Evolutionary conservation across 2,888 invertebrate genomes (phyloP).

Genomic region (Leptinotarsa juncta): DNA sequence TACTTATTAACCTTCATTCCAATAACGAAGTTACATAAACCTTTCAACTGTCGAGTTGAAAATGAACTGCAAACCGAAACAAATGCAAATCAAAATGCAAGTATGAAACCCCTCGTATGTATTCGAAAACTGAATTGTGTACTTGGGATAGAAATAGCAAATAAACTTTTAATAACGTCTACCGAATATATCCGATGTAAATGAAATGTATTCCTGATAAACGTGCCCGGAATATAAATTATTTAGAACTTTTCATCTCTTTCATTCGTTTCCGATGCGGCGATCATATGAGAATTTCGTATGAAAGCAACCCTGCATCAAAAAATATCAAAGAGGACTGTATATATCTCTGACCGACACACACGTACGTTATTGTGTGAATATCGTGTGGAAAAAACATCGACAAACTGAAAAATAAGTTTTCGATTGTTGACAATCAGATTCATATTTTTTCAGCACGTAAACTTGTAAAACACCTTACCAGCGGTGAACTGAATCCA

Average conservation of each 20-base stretch:
- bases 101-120: too few species aligned
- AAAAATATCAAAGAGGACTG: slow-evolving; percentile 23
- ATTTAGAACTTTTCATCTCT: slow-evolving; percentile 30
- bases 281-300: slow-evolving; percentile 25
- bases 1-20: too few species aligned
- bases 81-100: too few species aligned
- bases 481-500: too few species aligned
- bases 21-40: too few species aligned
- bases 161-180: slow-evolving; percentile 36
- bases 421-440: background rate
- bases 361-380: background rate
- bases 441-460: background rate
- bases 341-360: background rate
- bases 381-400: background rate
- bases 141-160: slow-evolving; percentile 12
- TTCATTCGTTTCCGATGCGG: slow-evolving; percentile 21
- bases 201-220: slow-evolving; percentile 36
- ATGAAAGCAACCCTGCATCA: slow-evolving; percentile 8
- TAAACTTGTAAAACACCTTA: background rate
- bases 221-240: slow-evolving; percentile 32
- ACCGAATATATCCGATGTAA: slow-evolving; percentile 33
- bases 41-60: too few species aligned
- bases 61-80: too few species aligned
- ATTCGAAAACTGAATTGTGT: background rate
- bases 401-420: background rate